phyloP scores from a whole-genome alignment of 2,888 invertebrate species.

The Seira musarum region DNA sequence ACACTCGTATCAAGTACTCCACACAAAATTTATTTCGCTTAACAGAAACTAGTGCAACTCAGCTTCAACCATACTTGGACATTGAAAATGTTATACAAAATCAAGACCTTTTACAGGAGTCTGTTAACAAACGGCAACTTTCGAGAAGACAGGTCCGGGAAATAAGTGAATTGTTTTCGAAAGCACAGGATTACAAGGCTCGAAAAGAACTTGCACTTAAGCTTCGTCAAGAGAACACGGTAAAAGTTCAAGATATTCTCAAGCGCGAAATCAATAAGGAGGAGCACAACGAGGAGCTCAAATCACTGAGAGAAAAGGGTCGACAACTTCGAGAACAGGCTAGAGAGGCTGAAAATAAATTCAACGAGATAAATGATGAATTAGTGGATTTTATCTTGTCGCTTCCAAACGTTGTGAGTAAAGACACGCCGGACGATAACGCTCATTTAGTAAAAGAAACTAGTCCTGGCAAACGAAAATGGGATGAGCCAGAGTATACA shows the following conservation, averaged over 20 bases:
- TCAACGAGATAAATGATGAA: conserved; percentile 83
- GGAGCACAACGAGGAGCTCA: conserved; percentile 71
- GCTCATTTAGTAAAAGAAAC: conserved; percentile 71
- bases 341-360: conserved; percentile 77
- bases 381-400: conserved; percentile 78
- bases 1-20: no score
- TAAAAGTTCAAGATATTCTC: conserved; percentile 28
- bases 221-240: conserved; percentile 68
- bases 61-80: conserved; percentile 58
- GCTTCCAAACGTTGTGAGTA: conserved; percentile 82
- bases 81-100: conserved; percentile 61
- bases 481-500: conserved; percentile 59
- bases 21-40: conserved; percentile 48
- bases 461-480: conserved; percentile 62
- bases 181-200: conserved; percentile 74
- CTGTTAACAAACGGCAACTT: conserved; percentile 79
- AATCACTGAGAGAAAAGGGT: conserved; percentile 76
- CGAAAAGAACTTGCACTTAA: conserved; percentile 72
- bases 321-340: conserved; percentile 78
- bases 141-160: conserved; percentile 76
- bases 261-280: conserved; percentile 30
- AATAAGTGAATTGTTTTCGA: conserved; percentile 58
- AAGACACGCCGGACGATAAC: conserved; percentile 76
- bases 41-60: conserved; percentile 48
- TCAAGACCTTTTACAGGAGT: conserved; percentile 47